Base-by-base conservation (phyloP, 1,140 invertebrate species). In the honey bee (Apis mellifera) region DNA sequence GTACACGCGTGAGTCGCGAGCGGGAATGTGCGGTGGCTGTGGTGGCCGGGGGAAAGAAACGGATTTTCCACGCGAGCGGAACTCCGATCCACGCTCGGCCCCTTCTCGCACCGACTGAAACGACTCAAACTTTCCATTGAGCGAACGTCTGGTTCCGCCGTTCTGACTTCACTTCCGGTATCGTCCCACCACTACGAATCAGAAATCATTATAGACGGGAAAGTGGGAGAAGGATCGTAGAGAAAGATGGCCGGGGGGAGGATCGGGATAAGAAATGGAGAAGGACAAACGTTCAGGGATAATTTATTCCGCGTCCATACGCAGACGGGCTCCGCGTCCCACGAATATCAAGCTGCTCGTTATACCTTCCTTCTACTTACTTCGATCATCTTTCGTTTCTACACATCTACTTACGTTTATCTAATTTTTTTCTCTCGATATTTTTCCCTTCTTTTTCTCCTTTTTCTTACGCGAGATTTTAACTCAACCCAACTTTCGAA, bases 141-240 rank as follows among this genome's bases (percentile, higher is more conserved):
- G 92, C 92, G 93, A 93, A 92, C 92, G 92, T 92, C 91, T 92
- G 92, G 93, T 94, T 94, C 93, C 93, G 93, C 93, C 88, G 89
- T 93, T 91, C 90, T 93, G 93, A 88, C 89, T 93, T 91, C 92
- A 89, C 90, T 94, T 94, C 93, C 93, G 92, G 92, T 93, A 93
- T 93, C 93, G 92, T 94, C 93, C 92, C 92, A 93, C 93, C 89
- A 90, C 77, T 19, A 74, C 70, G 23, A 60, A 81, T 57, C 78
- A 88, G 86, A 78, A 88, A 82, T 88, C 86, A 82, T 87, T 88
- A 88, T 84, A 82, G 65, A 76, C 74, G 59, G 57, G 15, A 4
- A 48, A 17, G 55, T 68, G 75, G 54, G 60, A 81, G 72, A 68
- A 26, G 1, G n/a, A 74, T 81, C 42, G 71, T 13, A 15, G 55